Conservation (phyloP, 2,888 invertebrate genomes). For the Tryphoninae sp. region DNA sequence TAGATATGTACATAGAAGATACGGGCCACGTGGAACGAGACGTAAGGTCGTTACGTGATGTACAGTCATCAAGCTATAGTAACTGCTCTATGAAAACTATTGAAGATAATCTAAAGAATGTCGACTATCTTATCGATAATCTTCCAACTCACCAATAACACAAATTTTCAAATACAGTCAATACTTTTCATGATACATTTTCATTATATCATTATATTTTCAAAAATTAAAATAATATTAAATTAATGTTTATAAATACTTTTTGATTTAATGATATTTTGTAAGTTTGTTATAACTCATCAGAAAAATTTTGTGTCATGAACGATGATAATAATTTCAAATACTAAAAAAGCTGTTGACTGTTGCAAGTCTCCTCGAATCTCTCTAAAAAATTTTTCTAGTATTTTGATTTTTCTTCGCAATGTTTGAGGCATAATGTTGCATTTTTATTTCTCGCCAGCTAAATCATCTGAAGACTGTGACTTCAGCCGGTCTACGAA, state of each 20-base stretch:
- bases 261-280: neutral
- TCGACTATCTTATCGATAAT: neutral
- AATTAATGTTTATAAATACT: neutral
- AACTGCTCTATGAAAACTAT: neutral
- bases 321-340: neutral
- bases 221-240: neutral
- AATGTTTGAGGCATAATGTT: neutral
- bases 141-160: neutral
- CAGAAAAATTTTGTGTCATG: too few relatives aligned
- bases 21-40: neutral
- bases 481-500: neutral
- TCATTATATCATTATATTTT: neutral
- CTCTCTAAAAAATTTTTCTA: neutral
- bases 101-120: neutral
- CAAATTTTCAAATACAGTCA: neutral
- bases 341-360: neutral
- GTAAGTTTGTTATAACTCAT: too few relatives aligned
- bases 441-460: neutral
- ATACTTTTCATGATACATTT: neutral
- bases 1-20: neutral
- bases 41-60: neutral
- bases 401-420: neutral
- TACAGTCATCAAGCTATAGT: neutral
- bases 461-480: slow-evolving; percentile 1
- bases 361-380: neutral